phyloP scores from a whole-genome alignment of 1,140 invertebrate genomes.

The Wasmannia auropunctata region DNA sequence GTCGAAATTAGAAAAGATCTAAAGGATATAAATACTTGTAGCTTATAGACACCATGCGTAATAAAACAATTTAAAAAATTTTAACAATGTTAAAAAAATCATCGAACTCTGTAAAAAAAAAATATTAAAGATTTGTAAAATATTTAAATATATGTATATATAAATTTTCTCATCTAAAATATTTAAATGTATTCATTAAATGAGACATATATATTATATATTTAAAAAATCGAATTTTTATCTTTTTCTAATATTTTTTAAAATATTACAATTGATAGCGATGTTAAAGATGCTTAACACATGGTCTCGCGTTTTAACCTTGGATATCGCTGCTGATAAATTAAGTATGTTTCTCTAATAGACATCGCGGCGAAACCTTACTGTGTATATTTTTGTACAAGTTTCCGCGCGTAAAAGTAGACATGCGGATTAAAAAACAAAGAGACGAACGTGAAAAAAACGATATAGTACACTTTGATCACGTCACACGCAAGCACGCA shows the following conservation, averaged over 20 bases:
- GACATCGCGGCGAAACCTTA: neutral
- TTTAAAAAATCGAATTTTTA: neutral
- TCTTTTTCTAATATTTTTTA: neutral
- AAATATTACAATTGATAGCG: neutral
- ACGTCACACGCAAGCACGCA: conserved; percentile 13
- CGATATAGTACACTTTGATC: conserved; percentile 33
- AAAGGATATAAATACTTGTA: neutral
- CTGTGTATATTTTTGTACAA: conserved; percentile 42
- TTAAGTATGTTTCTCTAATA: conserved; percentile 41
- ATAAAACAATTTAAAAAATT: neutral
- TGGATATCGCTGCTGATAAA: neutral
- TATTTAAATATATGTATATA: neutral
- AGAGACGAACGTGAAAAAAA: conserved; percentile 33
- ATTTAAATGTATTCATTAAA: neutral
- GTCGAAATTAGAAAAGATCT: conserved; percentile 2
- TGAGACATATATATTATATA: neutral
- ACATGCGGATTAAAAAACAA: conserved; percentile 16
- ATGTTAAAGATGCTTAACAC: neutral
- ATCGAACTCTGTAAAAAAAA: neutral
- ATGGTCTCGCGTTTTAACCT: neutral
- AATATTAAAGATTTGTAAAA: neutral
- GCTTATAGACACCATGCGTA: neutral
- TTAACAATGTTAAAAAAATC: neutral
- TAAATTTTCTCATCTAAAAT: neutral
- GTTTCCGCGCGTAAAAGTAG: conserved; percentile 37